Conservation (phyloP, 2,797 vertebrate genomes). For the Taenioides sp. region DNA sequence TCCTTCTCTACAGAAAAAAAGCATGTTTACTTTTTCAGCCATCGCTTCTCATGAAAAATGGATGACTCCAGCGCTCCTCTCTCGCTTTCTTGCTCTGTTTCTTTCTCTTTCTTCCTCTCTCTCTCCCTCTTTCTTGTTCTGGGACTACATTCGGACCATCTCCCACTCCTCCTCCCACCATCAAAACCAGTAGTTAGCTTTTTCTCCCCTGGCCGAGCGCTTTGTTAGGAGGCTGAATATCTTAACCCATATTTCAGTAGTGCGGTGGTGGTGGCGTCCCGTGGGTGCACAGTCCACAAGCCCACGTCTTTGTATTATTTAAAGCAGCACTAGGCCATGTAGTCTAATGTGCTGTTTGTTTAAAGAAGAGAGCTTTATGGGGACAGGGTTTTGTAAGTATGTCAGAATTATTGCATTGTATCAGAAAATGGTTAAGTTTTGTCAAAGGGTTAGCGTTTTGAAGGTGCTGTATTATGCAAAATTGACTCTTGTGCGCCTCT, state of each 20-base stretch:
- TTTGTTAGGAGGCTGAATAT: slow-evolving; percentile 64
- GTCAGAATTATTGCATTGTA: not conserved
- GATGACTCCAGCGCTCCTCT: slow-evolving; percentile 65
- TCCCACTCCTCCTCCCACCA: slow-evolving; percentile 20
- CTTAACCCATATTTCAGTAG: slow-evolving; percentile 77
- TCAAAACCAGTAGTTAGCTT: not conserved
- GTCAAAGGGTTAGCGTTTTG: too few relatives aligned
- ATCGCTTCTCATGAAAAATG: slow-evolving; percentile 77
- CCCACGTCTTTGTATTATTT: slow-evolving; percentile 74
- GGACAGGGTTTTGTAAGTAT: not conserved
- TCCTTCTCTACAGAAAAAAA: slow-evolving; percentile 48
- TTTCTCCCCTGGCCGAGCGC: slow-evolving; percentile 16
- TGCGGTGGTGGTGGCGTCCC: slow-evolving; percentile 44
- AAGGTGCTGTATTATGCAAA: too few relatives aligned
- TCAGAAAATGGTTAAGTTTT: not conserved
- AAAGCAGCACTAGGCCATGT: slow-evolving; percentile 46
- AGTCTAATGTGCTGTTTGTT: slow-evolving; percentile 29
- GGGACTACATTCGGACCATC: slow-evolving; percentile 63
- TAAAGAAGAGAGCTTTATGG: not conserved
- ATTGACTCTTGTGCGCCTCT: too few relatives aligned
- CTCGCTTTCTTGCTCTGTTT: slow-evolving; percentile 8
- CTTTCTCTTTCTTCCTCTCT: too few relatives aligned
- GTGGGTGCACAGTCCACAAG: slow-evolving; percentile 59
- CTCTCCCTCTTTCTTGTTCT: slow-evolving; percentile 4
- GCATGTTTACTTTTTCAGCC: slow-evolving; percentile 71